These are phyloP conservation scores for Pelochelys cantorii DNA, from an alignment of 2,797 vertebrate species.

Conservation along the genomic window DNA sequence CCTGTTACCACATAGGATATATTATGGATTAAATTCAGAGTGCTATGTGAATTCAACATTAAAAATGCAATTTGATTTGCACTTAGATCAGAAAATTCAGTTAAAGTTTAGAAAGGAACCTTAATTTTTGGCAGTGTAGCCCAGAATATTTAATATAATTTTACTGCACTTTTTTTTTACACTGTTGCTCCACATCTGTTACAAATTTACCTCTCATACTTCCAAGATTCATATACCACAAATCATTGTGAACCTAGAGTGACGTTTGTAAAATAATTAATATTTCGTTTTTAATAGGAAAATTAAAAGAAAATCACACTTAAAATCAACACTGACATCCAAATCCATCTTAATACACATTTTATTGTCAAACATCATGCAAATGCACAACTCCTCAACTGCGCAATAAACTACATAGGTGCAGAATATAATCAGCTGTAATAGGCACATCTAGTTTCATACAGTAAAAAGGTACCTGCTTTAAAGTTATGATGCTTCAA, in stretches of 20 bases:
- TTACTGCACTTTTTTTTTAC: background rate
- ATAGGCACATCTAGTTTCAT: background rate
- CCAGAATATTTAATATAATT: background rate
- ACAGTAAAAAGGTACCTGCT: background rate
- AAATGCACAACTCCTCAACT: background rate
- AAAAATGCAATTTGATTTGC: slow-evolving; percentile 3
- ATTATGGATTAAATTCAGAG: slow-evolving; percentile 12
- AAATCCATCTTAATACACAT: background rate
- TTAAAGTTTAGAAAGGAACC: background rate
- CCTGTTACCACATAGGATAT: slow-evolving; percentile 42
- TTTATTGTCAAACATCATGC: background rate
- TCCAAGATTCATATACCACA: accelerated
- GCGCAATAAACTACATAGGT: background rate
- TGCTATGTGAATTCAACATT: slow-evolving; percentile 26
- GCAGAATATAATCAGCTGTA: background rate
- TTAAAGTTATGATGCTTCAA: background rate
- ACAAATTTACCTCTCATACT: background rate
- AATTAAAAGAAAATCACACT: background rate
- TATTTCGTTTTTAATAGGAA: background rate
- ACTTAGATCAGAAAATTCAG: background rate
- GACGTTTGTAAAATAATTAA: background rate
- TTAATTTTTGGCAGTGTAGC: background rate
- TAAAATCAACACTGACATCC: background rate
- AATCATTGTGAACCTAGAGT: background rate
- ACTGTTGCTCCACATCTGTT: background rate